phyloP scores from a whole-genome alignment of 2,888 invertebrate genomes.

The Apoda limacodes region DNA sequence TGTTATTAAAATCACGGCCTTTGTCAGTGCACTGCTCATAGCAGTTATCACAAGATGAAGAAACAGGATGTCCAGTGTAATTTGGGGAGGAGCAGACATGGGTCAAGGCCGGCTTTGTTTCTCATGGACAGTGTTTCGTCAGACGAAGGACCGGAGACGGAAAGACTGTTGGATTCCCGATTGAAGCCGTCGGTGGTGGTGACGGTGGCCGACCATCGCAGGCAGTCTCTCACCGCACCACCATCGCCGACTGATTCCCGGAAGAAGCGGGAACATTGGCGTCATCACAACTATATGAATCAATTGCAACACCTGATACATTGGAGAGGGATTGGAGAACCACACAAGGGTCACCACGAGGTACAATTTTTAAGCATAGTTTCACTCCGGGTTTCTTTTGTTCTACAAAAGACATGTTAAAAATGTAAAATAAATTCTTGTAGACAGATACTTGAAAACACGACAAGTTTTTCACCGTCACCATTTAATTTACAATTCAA shows the following conservation, averaged over 20 bases:
- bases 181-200: constrained; percentile 38
- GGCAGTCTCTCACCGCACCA: constrained; percentile 59
- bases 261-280: constrained; percentile 47
- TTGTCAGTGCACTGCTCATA: constrained; percentile 25
- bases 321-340: constrained; percentile 65
- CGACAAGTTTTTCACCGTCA: too few species aligned
- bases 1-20: constrained; percentile 23
- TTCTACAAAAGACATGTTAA: too few species aligned
- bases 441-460: too few species aligned
- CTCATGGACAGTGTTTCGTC: constrained; percentile 58
- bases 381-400: constrained; percentile 5
- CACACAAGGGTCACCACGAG: constrained; percentile 59
- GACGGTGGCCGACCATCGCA: constrained; percentile 34
- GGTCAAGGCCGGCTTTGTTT: constrained; percentile 40
- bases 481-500: too few species aligned
- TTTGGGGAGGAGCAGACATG: constrained; percentile 32
- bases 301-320: constrained; percentile 58
- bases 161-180: constrained; percentile 43
- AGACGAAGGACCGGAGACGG: constrained; percentile 57
- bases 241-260: constrained; percentile 61
- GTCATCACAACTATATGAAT: constrained; percentile 56
- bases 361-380: constrained; percentile 28
- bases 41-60: constrained; percentile 40
- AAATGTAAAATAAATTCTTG: too few species aligned
- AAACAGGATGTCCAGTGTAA: constrained; percentile 40